These are phyloP conservation scores for Nymphicus hollandicus DNA, from an alignment of 2,113 vertebrate species.

Conservation along the genomic window DNA sequence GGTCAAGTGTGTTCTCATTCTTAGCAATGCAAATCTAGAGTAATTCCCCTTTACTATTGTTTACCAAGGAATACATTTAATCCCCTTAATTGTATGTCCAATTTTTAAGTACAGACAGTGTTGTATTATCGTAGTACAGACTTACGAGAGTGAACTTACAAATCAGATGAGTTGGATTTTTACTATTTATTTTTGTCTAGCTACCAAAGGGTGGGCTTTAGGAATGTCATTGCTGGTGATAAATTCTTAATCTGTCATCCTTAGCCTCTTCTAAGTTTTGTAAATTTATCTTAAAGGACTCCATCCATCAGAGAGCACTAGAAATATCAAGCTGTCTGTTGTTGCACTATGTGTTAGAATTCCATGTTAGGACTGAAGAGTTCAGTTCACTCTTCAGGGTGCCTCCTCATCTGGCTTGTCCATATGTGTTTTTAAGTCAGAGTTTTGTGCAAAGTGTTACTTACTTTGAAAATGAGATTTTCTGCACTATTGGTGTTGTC, in stretches of 20 bases:
- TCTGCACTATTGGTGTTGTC: conserved; percentile 13
- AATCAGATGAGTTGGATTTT: background rate
- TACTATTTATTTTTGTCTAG: background rate
- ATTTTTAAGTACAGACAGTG: background rate
- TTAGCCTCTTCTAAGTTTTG: background rate
- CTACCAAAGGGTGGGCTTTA: background rate
- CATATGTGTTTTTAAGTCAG: background rate
- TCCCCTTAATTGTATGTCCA: background rate
- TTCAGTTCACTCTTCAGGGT: background rate
- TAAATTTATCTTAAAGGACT: background rate
- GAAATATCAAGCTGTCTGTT: background rate
- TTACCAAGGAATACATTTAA: background rate
- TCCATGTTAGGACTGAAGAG: background rate
- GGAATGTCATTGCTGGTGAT: background rate
- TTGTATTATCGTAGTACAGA: background rate
- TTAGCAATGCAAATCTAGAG: background rate
- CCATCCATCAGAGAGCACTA: background rate
- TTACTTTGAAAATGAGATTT: conserved; percentile 28
- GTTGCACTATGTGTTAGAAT: background rate
- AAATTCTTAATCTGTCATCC: background rate
- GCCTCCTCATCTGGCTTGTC: background rate
- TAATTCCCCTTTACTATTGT: background rate
- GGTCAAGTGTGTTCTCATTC: background rate
- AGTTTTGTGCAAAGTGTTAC: background rate
- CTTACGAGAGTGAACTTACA: background rate